These are phyloP conservation scores for Lasiurus borealis DNA, from an alignment of 2,113 vertebrate genomes.

Conservation along the genomic window DNA sequence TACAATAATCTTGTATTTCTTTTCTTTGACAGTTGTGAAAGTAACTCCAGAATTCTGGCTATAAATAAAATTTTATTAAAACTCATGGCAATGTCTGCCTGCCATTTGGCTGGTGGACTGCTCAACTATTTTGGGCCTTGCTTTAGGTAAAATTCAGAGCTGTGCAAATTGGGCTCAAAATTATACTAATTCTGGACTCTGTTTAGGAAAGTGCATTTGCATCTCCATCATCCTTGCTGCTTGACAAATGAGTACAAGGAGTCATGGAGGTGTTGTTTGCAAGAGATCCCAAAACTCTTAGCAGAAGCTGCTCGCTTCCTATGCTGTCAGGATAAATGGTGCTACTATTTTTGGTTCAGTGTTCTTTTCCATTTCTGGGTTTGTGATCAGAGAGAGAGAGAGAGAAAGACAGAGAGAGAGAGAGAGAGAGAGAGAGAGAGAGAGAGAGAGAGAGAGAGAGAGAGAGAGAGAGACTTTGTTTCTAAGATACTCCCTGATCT, in stretches of 20 bases:
- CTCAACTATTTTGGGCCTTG: background rate
- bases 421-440: constrained; percentile 55
- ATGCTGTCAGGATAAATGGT: constrained; percentile 70
- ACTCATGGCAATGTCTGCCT: background rate
- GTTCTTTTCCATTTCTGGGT: constrained; percentile 81
- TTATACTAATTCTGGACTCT: constrained; percentile 56
- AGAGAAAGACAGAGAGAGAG: constrained; percentile 55
- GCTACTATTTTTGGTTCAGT: constrained; percentile 73
- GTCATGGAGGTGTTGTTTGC: constrained; percentile 67
- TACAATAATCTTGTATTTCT: constrained; percentile 13
- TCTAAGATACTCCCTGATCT: constrained; percentile 62
- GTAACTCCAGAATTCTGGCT: constrained; percentile 29
- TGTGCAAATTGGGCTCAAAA: background rate
- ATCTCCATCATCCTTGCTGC: constrained; percentile 18
- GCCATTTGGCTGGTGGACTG: background rate
- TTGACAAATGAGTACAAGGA: constrained; percentile 70
- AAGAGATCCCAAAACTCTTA: constrained; percentile 53
- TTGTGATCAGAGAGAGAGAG: constrained; percentile 42
- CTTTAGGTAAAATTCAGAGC: constrained; percentile 43
- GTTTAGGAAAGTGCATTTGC: constrained; percentile 31
- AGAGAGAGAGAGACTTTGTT: constrained; percentile 63
- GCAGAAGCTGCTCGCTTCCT: constrained; percentile 67
- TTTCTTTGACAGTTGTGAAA: constrained; percentile 33
- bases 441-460: constrained; percentile 53
- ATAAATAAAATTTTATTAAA: constrained; percentile 68